Evolutionary conservation across 1,140 invertebrate genomes (phyloP).

Genomic region (Drosophila ohnishii): DNA sequence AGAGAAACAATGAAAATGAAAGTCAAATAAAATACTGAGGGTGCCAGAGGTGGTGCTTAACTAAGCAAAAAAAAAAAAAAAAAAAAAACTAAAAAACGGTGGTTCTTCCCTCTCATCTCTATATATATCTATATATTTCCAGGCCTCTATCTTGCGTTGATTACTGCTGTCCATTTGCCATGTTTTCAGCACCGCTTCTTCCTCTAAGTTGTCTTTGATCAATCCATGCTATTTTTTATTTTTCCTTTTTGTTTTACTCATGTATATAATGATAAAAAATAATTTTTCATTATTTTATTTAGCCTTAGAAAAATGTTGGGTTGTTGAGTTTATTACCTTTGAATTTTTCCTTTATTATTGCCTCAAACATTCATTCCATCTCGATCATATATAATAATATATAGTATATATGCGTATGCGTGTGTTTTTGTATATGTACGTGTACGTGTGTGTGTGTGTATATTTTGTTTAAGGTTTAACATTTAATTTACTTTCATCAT

Average conservation of each 20-base stretch:
- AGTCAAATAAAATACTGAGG: constrained; percentile 22
- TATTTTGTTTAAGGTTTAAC: constrained; percentile 80
- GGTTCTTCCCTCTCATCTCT: constrained; percentile 17
- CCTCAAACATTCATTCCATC: constrained; percentile 31
- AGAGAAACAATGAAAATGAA: background rate
- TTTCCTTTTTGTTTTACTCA: constrained; percentile 4
- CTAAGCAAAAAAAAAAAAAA: background rate
- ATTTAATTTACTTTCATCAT: constrained; percentile 78
- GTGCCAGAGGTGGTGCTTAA: constrained; percentile 12
- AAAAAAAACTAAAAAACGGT: constrained; percentile 23
- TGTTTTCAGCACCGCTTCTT: constrained; percentile 22
- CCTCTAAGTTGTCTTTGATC: constrained; percentile 26
- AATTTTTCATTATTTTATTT: constrained; percentile 34
- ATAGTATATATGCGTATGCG: constrained; percentile 44
- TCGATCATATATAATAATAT: constrained; percentile 39
- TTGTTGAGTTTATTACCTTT: constrained; percentile 9
- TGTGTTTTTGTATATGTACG: constrained; percentile 44
- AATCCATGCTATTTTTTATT: constrained; percentile 14
- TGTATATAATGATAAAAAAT: constrained; percentile 40
- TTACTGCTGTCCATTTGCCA: constrained; percentile 3
- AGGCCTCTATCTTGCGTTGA: constrained; percentile 23
- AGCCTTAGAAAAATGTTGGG: constrained; percentile 37
- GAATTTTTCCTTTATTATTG: constrained; percentile 38
- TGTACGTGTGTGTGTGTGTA: constrained; percentile 51
- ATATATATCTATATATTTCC: constrained; percentile 8